These are phyloP conservation scores for Cotesia glomerata DNA, from an alignment of 1,140 invertebrate species.

Conservation along the genomic window DNA sequence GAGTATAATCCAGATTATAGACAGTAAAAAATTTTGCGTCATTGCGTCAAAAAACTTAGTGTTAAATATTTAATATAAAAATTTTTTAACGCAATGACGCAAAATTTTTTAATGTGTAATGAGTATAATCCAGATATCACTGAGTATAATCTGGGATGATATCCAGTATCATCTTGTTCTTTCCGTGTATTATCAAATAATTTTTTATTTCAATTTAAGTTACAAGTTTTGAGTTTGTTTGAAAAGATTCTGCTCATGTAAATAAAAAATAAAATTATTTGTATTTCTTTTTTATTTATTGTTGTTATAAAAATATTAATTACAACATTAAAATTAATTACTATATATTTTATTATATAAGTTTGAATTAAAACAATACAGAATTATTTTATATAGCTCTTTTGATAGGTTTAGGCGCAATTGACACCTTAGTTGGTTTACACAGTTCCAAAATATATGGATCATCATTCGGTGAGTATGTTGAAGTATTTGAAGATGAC, in stretches of 20 bases:
- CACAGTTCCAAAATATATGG: conserved; percentile 82
- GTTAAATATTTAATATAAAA: too few species aligned
- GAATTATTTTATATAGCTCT: conserved; percentile 71
- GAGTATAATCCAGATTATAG: too few species aligned
- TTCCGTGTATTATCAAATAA: neutral
- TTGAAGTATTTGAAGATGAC: conserved; percentile 67
- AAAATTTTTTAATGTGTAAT: too few species aligned
- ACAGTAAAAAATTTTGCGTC: too few species aligned
- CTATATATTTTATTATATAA: neutral
- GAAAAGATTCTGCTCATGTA: too few species aligned
- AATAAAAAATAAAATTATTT: neutral
- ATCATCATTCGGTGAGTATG: conserved; percentile 64
- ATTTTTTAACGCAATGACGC: too few species aligned
- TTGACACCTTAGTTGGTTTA: conserved; percentile 87
- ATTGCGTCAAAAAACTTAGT: neutral
- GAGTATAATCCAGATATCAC: too few species aligned
- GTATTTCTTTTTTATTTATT: too few species aligned
- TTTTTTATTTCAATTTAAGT: too few species aligned
- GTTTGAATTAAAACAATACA: conserved; percentile 16
- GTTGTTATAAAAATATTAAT: neutral
- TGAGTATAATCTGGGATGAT: too few species aligned
- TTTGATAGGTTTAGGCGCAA: conserved; percentile 87
- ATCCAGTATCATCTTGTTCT: too few species aligned
- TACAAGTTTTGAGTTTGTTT: neutral
- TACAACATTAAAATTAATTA: neutral